Base-by-base conservation (phyloP, 2,113 vertebrate genomes). In the Silurus meridionalis region DNA sequence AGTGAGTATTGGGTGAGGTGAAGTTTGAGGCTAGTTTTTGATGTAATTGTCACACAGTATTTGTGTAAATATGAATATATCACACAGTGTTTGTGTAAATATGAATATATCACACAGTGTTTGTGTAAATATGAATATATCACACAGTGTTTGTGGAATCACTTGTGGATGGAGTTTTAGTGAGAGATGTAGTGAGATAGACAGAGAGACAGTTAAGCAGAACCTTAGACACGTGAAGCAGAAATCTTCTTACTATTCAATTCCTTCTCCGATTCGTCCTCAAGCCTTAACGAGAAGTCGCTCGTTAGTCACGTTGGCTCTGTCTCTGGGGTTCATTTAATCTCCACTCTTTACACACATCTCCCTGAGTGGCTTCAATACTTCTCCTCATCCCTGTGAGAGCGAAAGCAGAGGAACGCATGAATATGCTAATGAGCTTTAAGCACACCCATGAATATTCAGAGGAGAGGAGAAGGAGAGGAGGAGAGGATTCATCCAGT, bases 341-440 rank as follows among this genome's bases (percentile, higher is more conserved):
- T 23, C 4, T 48, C 28, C 25, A 37, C 13, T 58, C n/a, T 48
- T 84, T 23, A n/a, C 69, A 46, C 3, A 48, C 19, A 2, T 3
- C 69, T 50, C 84, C 63, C 52, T 0, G 75, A 85, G 74, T 61
- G 79, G 75, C 60, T 85, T 85, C 79, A 85, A 58, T n/a, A 58
- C 75, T 67, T 63, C 3, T 6, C 60, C 61, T 46, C 50, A 0
- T 58, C 46, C 0, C 75, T 69, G 3, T 10, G 52, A 53, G 60
- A 80, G 61, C 28, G 28, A 64, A 53, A 58, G 77, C 2, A 4
- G 28, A 80, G 50, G 19, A 80, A 53, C 1, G 8, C 72, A 66
- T 83, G 46, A 85, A 83, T 85, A 83, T 87, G 83, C 28, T 87
- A 72, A 87, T 81, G 60, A 87, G 71, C 4, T 83, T 75, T 58